These are phyloP conservation scores for Buceros bicornis DNA, from an alignment of 2,797 vertebrate genomes.

Conservation along the genomic window DNA sequence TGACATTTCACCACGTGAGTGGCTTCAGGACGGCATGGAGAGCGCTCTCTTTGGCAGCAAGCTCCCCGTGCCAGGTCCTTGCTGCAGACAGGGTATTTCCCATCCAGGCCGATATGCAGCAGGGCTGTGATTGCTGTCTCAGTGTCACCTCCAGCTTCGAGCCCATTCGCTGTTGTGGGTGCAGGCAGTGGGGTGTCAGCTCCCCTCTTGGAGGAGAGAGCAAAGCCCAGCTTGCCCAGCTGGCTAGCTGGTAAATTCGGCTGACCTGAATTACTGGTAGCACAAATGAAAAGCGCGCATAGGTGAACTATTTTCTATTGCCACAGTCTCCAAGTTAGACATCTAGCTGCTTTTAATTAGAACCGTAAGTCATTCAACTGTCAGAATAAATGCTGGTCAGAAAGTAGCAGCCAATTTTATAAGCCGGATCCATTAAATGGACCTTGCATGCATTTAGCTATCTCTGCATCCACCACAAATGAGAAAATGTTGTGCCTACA, in stretches of 20 bases:
- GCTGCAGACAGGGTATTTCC: neutral
- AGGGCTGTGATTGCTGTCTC: neutral
- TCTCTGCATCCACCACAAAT: neutral
- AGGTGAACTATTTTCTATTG: neutral
- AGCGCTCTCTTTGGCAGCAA: neutral
- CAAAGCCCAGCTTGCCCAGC: neutral
- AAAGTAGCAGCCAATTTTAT: slow-evolving; percentile 25
- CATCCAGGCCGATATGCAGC: rapidly evolving
- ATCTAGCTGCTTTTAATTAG: slow-evolving; percentile 22
- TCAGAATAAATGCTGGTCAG: slow-evolving; percentile 38
- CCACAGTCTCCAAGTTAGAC: neutral
- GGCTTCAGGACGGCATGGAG: neutral
- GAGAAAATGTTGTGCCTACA: neutral
- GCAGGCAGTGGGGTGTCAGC: neutral
- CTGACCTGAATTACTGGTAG: neutral
- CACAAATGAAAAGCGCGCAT: neutral
- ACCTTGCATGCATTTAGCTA: neutral
- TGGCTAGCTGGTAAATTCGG: rapidly evolving
- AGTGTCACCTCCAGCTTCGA: neutral
- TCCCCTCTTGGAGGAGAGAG: neutral
- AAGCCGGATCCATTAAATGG: slow-evolving; percentile 13
- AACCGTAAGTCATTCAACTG: neutral
- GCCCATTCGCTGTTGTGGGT: neutral
- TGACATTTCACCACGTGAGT: neutral
- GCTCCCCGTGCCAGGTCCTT: neutral